These are phyloP conservation scores for Oreotrochilus melanogaster DNA, from an alignment of 2,113 vertebrate genomes.

Conservation along the genomic window DNA sequence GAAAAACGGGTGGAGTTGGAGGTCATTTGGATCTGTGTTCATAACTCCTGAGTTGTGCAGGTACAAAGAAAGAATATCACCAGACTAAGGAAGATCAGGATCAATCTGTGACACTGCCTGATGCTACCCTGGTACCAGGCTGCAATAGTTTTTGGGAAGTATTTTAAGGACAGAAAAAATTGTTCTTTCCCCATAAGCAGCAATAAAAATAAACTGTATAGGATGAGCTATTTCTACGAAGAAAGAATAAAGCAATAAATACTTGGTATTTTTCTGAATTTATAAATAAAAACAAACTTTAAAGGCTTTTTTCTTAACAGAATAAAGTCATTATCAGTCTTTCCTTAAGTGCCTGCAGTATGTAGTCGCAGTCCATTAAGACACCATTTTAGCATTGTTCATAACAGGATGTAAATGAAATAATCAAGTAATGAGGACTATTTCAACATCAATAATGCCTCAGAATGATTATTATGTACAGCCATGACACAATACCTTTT, in stretches of 20 bases:
- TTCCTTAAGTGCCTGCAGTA: slow-evolving; percentile 18
- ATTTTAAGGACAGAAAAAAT: background rate
- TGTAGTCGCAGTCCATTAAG: slow-evolving; percentile 53
- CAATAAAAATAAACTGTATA: background rate
- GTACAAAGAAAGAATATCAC: background rate
- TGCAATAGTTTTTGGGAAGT: background rate
- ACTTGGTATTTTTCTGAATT: background rate
- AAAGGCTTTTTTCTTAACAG: slow-evolving; percentile 5
- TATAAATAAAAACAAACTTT: background rate
- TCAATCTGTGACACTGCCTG: background rate
- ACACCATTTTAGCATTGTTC: slow-evolving; percentile 38
- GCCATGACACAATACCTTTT: slow-evolving; percentile 78
- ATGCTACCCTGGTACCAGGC: background rate
- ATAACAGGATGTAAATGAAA: slow-evolving; percentile 62
- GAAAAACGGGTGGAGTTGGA: background rate
- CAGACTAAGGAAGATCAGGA: background rate
- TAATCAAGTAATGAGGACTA: slow-evolving; percentile 46
- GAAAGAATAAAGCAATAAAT: background rate
- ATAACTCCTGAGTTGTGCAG: background rate
- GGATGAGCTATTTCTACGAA: background rate
- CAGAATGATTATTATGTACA: slow-evolving; percentile 50
- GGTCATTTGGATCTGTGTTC: background rate
- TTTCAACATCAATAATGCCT: slow-evolving; percentile 58
- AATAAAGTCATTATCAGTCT: slow-evolving; percentile 32
- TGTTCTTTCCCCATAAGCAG: background rate